Evolutionary conservation across 37 sponge, comb jelly and placozoan genomes (phyloP).

Genomic region (Ianthella basta): DNA sequence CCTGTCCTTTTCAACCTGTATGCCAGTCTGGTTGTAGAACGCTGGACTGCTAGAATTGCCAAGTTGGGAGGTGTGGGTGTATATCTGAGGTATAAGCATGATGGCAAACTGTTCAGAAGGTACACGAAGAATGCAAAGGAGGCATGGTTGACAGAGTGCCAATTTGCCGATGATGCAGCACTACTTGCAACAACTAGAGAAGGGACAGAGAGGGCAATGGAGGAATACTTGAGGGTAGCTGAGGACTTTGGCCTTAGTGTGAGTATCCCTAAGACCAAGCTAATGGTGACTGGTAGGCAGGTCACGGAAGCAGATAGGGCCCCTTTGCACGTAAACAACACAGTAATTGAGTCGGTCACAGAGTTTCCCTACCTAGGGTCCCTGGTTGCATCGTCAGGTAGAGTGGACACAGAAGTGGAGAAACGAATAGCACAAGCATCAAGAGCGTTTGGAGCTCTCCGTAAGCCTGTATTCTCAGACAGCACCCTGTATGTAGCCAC

Average conservation of each 20-base stretch:
- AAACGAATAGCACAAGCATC: conserved; percentile 23
- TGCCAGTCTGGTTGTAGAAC: too few species aligned
- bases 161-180: too few species aligned
- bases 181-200: too few species aligned
- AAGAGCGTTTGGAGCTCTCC: conserved; percentile 18
- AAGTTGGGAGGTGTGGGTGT: too few species aligned
- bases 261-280: conserved; percentile 51
- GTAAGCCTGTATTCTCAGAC: conserved; percentile 13
- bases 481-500: conserved; percentile 4
- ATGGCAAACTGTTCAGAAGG: too few species aligned
- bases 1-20: too few species aligned
- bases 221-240: too few species aligned
- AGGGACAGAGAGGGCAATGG: too few species aligned
- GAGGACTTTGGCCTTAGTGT: conserved; percentile 47
- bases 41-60: too few species aligned
- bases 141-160: too few species aligned
- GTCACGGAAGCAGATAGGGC: conserved; percentile 25
- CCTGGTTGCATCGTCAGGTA: neutral
- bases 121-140: too few species aligned
- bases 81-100: too few species aligned
- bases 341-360: conserved; percentile 27
- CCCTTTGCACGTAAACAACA: conserved; percentile 3
- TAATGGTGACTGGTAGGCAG: conserved; percentile 36
- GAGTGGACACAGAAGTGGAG: conserved; percentile 32
- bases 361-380: conserved; percentile 53